Evolutionary conservation across 2,797 vertebrate species (phyloP).

Genomic region (Hydrocynus forskahlii): DNA sequence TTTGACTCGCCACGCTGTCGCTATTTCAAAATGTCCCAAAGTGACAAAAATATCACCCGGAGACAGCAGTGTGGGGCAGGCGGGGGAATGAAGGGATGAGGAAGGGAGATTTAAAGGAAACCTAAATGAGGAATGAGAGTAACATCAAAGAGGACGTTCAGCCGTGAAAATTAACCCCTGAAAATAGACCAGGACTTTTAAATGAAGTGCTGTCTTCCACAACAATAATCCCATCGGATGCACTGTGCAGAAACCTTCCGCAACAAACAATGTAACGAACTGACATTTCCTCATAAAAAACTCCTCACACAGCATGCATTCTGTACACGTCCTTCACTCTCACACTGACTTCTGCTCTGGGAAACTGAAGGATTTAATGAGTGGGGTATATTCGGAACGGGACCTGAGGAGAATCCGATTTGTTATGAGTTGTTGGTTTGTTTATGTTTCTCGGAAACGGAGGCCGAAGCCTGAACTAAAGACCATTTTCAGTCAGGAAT

Average conservation of each 20-base stretch:
- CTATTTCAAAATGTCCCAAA: conserved; percentile 17
- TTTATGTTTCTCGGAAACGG: background rate
- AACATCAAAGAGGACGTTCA: conserved; percentile 1
- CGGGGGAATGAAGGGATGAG: background rate
- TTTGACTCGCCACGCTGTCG: background rate
- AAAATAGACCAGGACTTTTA: background rate
- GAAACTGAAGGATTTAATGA: background rate
- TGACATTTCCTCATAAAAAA: background rate
- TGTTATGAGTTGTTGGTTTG: background rate
- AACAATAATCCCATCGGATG: background rate
- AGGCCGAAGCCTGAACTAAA: background rate
- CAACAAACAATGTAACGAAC: background rate
- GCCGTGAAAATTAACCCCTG: conserved; percentile 1
- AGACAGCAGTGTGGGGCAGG: conserved; percentile 4
- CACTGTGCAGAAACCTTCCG: background rate
- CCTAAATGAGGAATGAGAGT: background rate
- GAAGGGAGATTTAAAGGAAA: background rate
- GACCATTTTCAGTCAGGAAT: background rate
- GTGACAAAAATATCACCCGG: conserved; percentile 31
- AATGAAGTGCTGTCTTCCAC: background rate
- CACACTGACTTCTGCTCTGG: background rate
- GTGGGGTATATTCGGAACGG: background rate
- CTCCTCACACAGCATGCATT: background rate
- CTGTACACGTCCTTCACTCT: background rate
- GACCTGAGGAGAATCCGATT: background rate